Conservation (phyloP, 2,888 invertebrate genomes). For the Cheilosia grossa region DNA sequence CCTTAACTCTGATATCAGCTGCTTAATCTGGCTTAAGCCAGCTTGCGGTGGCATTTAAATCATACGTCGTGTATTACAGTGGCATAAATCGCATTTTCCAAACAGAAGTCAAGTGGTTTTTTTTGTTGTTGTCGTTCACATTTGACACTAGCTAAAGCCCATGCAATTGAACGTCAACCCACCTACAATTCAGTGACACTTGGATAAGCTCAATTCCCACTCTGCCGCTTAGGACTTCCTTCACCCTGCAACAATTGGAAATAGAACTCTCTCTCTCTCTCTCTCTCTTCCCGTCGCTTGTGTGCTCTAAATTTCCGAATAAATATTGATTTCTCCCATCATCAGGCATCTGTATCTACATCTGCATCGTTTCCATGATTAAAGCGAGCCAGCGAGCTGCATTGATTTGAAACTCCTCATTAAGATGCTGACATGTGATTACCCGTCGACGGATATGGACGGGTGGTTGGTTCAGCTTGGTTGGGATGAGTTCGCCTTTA, state of each 20-base stretch:
- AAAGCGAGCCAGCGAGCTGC: slow-evolving; percentile 24
- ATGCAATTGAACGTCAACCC: too few species aligned
- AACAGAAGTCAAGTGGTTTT: too few species aligned
- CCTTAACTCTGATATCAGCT: too few species aligned
- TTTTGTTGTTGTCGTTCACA: too few species aligned
- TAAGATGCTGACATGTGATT: slow-evolving; percentile 57
- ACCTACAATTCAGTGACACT: too few species aligned
- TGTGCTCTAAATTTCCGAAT: slow-evolving; percentile 25
- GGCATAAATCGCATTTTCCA: too few species aligned
- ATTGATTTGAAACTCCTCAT: slow-evolving; percentile 29
- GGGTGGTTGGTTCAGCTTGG: background rate
- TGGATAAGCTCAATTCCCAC: too few species aligned
- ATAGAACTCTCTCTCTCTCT: background rate
- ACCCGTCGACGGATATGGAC: slow-evolving; percentile 26
- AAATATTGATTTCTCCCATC: slow-evolving; percentile 52
- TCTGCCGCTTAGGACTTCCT: background rate
- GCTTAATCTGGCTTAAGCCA: too few species aligned
- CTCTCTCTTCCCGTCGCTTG: too few species aligned
- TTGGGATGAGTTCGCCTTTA: background rate
- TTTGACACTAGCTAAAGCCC: too few species aligned
- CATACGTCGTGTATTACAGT: too few species aligned
- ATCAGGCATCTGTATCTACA: slow-evolving; percentile 3
- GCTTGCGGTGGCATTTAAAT: too few species aligned
- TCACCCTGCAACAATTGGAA: background rate
- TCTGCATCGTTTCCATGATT: slow-evolving; percentile 31